These are phyloP conservation scores for Chanos chanos DNA, from an alignment of 2,797 vertebrate genomes.

Conservation along the genomic window DNA sequence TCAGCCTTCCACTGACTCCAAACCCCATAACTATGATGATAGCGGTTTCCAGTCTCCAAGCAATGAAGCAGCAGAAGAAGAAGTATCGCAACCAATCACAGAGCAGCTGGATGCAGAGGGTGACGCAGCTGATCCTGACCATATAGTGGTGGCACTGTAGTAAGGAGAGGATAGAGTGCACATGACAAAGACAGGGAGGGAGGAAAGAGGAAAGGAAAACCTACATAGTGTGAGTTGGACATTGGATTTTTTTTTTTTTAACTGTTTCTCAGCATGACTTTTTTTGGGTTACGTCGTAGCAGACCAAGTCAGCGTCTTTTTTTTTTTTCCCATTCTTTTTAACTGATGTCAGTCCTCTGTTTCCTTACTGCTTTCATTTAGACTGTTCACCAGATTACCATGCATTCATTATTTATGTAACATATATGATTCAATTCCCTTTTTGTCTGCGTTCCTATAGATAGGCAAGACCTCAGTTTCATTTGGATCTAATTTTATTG, in stretches of 20 bases:
- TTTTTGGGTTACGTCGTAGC: constrained; percentile 1
- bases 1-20: constrained; percentile 25
- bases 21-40: constrained; percentile 34
- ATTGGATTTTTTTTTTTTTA: background rate
- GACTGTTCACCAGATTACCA: too few relatives aligned
- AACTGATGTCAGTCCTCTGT: background rate
- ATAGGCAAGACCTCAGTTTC: background rate
- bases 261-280: background rate
- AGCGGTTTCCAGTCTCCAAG: constrained; percentile 58
- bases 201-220: constrained; percentile 43
- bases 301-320: background rate
- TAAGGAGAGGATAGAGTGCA: constrained; percentile 31
- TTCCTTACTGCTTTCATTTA: background rate
- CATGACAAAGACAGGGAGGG: constrained; percentile 49
- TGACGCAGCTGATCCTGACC: constrained; percentile 40
- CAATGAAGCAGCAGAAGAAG: constrained; percentile 42
- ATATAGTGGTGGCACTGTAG: constrained; percentile 49
- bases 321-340: constrained; percentile 11
- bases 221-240: background rate
- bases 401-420: too few relatives aligned
- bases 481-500: background rate
- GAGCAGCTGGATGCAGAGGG: constrained; percentile 41
- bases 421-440: background rate
- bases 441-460: background rate
- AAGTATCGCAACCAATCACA: constrained; percentile 8